These are phyloP conservation scores for Mylabris phalerata DNA, from an alignment of 1,140 invertebrate genomes.

Conservation along the genomic window DNA sequence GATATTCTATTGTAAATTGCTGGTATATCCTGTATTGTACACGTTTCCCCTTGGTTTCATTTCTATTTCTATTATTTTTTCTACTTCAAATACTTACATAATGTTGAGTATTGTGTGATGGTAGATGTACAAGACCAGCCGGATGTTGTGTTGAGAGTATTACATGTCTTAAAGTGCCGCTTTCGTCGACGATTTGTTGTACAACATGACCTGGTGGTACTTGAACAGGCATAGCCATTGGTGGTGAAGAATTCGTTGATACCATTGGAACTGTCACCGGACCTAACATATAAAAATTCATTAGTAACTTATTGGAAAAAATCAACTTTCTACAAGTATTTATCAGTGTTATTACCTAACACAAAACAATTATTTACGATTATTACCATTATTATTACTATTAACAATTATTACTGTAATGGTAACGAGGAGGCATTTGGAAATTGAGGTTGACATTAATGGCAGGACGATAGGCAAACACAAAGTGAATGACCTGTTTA, in stretches of 20 bases:
- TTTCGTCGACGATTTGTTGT: conserved; percentile 85
- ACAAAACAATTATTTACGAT: neutral
- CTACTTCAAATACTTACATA: conserved; percentile 49
- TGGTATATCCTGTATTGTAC: too few relatives aligned
- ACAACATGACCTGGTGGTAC: conserved; percentile 83
- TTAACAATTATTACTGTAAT: neutral
- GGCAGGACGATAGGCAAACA: too few relatives aligned
- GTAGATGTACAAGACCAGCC: conserved; percentile 37
- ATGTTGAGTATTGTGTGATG: conserved; percentile 46
- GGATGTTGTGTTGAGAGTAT: conserved; percentile 70
- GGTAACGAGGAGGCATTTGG: neutral
- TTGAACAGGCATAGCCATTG: conserved; percentile 78
- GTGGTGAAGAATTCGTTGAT: conserved; percentile 67
- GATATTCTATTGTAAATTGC: too few relatives aligned
- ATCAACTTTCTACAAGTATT: neutral
- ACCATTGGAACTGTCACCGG: conserved; percentile 79
- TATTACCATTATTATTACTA: neutral
- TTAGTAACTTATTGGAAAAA: neutral
- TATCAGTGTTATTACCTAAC: neutral
- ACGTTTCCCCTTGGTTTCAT: too few relatives aligned
- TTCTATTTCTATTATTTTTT: too few relatives aligned
- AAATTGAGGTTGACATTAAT: too few relatives aligned
- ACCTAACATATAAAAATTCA: conserved; percentile 40
- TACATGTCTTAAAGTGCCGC: conserved; percentile 76
- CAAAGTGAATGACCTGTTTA: too few relatives aligned